Evolutionary conservation across 2,888 invertebrate genomes (phyloP).

Genomic region (Cerastis rubricosa): DNA sequence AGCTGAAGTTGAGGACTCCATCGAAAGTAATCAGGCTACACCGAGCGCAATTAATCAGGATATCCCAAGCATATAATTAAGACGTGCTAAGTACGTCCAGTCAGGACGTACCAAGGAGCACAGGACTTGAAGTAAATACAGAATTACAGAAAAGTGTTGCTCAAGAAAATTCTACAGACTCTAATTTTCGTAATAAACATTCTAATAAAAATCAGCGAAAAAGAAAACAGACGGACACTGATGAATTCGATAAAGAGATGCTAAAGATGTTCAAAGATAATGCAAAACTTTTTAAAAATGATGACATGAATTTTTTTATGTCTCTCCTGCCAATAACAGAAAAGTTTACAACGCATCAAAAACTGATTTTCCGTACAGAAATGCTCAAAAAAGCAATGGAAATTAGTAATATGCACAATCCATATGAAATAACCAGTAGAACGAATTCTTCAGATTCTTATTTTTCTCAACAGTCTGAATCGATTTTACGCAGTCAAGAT

Average conservation of each 20-base stretch:
- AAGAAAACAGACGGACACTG: conserved; percentile 56
- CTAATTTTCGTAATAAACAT: conserved; percentile 57
- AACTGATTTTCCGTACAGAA: conserved; percentile 57
- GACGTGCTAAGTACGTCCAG: conserved; percentile 57
- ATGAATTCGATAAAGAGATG: conserved; percentile 55
- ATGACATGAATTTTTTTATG: conserved; percentile 53
- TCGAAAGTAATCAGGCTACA: conserved; percentile 56
- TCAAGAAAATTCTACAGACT: conserved; percentile 58
- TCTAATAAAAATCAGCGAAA: conserved; percentile 58
- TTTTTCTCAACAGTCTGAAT: conserved; percentile 51
- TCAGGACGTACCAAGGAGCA: conserved; percentile 57
- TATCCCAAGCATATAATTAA: conserved; percentile 60
- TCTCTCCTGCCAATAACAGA: conserved; percentile 55
- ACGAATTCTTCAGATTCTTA: conserved; percentile 55
- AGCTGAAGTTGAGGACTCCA: conserved; percentile 55
- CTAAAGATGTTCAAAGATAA: conserved; percentile 57
- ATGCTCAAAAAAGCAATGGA: conserved; percentile 60
- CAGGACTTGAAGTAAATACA: conserved; percentile 58
- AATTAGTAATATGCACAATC: conserved; percentile 61
- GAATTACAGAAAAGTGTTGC: conserved; percentile 56
- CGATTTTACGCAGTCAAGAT: conserved; percentile 52
- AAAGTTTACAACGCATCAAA: conserved; percentile 56
- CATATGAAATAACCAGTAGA: conserved; percentile 55
- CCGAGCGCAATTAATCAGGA: conserved; percentile 55
- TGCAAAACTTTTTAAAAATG: conserved; percentile 49